Evolutionary conservation across 2,113 vertebrate species (phyloP), one percentile per base, ranked within the genome.

Genomic region (Tragelaphus buxtoni): DNA sequence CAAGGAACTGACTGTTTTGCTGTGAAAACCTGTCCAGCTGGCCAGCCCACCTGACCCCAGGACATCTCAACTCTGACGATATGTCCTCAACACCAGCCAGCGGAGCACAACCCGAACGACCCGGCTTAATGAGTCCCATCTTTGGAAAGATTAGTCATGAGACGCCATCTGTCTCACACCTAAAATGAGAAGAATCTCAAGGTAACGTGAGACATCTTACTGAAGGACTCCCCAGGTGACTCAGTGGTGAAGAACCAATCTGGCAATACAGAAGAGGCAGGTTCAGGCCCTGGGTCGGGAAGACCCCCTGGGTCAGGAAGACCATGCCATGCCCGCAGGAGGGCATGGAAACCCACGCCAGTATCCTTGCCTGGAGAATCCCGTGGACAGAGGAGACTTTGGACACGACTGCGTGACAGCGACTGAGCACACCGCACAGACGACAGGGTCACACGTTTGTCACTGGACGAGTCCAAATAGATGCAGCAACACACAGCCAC

Each of bases 401-500:
- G 35, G 69, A 13, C 69, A 72, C 1, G 10, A 42, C 69, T 22
- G n/a, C 10, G n/a, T 9, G 63, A 18, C 63, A 22, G 63, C 0
- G 1, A 20, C 17, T 7, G 18, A 0, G 35, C 69, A 26, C 11
- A 4, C 1, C 1, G 1, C 69, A 74, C 10, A 24, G 5, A 9
- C 28, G 9, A 24, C 4, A 2, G 69, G n/a, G 88, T 95, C 94
- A 94, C 79, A 93, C 72, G 5, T 96, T 93, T 84, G 76, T 77
- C 95, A 42, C 60, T 4, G 22, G 18, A 47, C 10, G 24, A 4
- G 55, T 96, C 93, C 92, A 90, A 47, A 94, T 1, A 95, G 87
- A 94, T 10, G 4, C 51, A 84, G 83, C 93, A 69, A 2, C 13
- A 85, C 53, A n/a, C n/a, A 32, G 28, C 4, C 28, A 13, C 83